These are phyloP conservation scores for Porites lutea DNA, from an alignment of 64 coral and sea anemone genomes.

Conservation along the genomic window DNA sequence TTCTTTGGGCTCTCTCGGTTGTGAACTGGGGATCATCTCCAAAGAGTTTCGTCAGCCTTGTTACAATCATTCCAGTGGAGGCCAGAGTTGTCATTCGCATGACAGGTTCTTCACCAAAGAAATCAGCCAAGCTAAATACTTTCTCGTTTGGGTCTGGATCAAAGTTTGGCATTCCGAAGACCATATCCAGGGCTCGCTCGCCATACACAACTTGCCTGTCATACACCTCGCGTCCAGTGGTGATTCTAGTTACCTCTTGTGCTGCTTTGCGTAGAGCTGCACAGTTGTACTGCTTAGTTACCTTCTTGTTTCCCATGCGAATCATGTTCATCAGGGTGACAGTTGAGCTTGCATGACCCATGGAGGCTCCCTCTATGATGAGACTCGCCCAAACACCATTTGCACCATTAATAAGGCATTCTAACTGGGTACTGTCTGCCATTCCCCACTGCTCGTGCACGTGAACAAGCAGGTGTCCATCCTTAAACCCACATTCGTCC, in stretches of 20 bases:
- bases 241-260: slow-evolving; percentile 59
- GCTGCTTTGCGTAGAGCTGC: slow-evolving; percentile 50
- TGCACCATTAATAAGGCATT: slow-evolving; percentile 47
- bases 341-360: slow-evolving; percentile 60
- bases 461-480: slow-evolving; percentile 40
- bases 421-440: slow-evolving; percentile 47
- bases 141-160: neutral
- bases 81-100: slow-evolving; percentile 25
- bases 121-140: slow-evolving; percentile 5
- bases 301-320: slow-evolving; percentile 49
- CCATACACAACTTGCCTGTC: slow-evolving; percentile 66
- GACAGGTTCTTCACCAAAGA: slow-evolving; percentile 30
- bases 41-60: slow-evolving; percentile 9
- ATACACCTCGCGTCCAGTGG: slow-evolving; percentile 28
- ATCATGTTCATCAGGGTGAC: slow-evolving; percentile 73
- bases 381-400: slow-evolving; percentile 63
- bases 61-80: slow-evolving; percentile 8
- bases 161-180: neutral
- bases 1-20: neutral
- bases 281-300: slow-evolving; percentile 55
- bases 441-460: slow-evolving; percentile 66
- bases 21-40: slow-evolving; percentile 52
- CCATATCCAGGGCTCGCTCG: slow-evolving; percentile 42
- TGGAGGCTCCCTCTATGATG: slow-evolving; percentile 65
- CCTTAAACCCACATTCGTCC: too few species aligned